phyloP scores from a whole-genome alignment of 1,140 invertebrate species.

The Drosophila suzukii region DNA sequence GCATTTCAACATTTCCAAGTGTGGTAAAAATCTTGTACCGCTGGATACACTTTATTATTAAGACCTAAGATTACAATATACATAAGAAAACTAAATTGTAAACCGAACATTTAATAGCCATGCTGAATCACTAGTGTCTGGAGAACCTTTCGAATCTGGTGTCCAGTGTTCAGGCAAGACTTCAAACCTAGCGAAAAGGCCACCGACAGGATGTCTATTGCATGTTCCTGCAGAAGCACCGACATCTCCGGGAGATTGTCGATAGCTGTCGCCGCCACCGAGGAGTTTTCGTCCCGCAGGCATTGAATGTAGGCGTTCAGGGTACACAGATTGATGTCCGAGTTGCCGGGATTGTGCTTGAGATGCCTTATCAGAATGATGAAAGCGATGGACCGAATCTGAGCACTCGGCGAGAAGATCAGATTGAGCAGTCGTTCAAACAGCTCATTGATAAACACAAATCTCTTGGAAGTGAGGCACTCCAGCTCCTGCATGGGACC shows the following conservation, averaged over 20 bases:
- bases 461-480: conserved; percentile 88
- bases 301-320: conserved; percentile 92
- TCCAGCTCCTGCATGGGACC: conserved; percentile 90
- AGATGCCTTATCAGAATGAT: conserved; percentile 88
- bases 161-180: conserved; percentile 91
- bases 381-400: conserved; percentile 88
- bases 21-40: conserved; percentile 11
- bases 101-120: conserved; percentile 87
- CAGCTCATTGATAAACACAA: conserved; percentile 88
- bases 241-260: conserved; percentile 93
- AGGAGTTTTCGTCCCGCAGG: conserved; percentile 90
- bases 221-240: conserved; percentile 93
- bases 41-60: conserved; percentile 15
- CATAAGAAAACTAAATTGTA: conserved; percentile 7
- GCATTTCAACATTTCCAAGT: conserved; percentile 16
- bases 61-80: conserved; percentile 4
- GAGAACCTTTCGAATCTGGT: conserved; percentile 92
- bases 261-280: conserved; percentile 91
- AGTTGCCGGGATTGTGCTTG: conserved; percentile 88
- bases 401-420: conserved; percentile 87
- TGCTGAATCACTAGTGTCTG: conserved; percentile 92
- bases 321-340: conserved; percentile 85
- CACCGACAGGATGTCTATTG: conserved; percentile 90
- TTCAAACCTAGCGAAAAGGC: conserved; percentile 93
- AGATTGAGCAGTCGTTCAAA: conserved; percentile 87